Percentiles rank a stretch among this genome's conserved stretches.
phyloP scores from a whole-genome alignment of 2,888 invertebrate species.

The Chironomus riparius region DNA sequence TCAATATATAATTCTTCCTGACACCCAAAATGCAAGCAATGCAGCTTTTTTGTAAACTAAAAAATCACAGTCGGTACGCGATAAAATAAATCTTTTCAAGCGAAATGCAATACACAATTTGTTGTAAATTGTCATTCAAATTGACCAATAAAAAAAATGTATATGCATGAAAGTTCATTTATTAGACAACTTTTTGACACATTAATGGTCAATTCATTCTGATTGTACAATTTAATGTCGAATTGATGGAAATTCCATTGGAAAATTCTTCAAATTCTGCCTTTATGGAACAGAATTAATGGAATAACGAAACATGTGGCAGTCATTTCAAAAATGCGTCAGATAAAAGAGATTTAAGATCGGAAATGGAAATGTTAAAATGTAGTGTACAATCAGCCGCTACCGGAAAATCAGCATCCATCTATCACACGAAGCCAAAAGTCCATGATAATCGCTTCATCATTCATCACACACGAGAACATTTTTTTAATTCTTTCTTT shows the following conservation, averaged over 20 bases:
- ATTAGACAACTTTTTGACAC: constrained; percentile 15
- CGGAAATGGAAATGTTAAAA: neutral
- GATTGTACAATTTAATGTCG: neutral
- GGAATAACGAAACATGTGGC: neutral
- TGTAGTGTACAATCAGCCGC: neutral
- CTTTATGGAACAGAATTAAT: neutral
- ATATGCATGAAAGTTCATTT: neutral
- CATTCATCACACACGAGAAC: neutral
- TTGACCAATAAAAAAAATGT: neutral
- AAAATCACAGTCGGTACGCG: too few species aligned
- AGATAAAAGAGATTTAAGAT: neutral
- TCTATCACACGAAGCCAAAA: neutral
- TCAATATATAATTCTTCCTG: too few species aligned
- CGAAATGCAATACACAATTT: constrained; percentile 5
- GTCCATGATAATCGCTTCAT: constrained; percentile 8
- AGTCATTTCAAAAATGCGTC: neutral
- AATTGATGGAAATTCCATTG: neutral
- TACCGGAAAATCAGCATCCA: constrained; percentile 12
- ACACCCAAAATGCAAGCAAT: too few species aligned
- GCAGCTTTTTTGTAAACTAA: too few species aligned
- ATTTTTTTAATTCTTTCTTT: neutral
- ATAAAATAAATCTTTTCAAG: neutral
- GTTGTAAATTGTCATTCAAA: constrained; percentile 24
- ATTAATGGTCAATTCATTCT: constrained; percentile 4
- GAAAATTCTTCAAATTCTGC: neutral